Percentiles rank a stretch among this genome's conserved stretches.
phyloP scores from a whole-genome alignment of 2,888 invertebrate genomes.

The Eilema caniola region DNA sequence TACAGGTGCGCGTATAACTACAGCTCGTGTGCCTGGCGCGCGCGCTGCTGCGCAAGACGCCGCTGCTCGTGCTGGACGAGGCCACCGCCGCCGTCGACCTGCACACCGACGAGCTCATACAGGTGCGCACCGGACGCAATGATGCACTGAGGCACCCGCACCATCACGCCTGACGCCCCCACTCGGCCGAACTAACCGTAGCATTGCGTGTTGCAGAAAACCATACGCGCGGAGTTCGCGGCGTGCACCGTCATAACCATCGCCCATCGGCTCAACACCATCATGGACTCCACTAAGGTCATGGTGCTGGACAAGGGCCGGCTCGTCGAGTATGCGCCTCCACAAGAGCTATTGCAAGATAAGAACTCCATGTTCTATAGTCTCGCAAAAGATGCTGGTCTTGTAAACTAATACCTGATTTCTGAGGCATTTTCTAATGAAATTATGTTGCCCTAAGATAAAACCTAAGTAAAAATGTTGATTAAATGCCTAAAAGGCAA shows the following conservation, averaged over 20 bases:
- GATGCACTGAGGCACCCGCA: too few species aligned
- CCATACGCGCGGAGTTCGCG: slow-evolving; percentile 94
- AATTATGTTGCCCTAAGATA: neutral
- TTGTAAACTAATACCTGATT: slow-evolving; percentile 79
- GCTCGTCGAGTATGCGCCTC: slow-evolving; percentile 93
- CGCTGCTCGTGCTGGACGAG: too few species aligned
- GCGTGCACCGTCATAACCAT: slow-evolving; percentile 96
- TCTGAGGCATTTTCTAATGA: neutral
- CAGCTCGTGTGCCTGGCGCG: too few species aligned
- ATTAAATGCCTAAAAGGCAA: too few species aligned
- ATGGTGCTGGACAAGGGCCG: slow-evolving; percentile 93
- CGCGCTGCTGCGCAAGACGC: too few species aligned
- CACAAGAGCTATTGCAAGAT: slow-evolving; percentile 87
- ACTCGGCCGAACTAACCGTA: neutral
- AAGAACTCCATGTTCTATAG: slow-evolving; percentile 88
- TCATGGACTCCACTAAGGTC: slow-evolving; percentile 95
- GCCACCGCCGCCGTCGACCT: too few species aligned
- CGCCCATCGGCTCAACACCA: slow-evolving; percentile 97
- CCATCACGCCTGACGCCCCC: too few species aligned
- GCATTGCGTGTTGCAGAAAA: slow-evolving; percentile 86
- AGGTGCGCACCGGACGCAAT: too few species aligned
- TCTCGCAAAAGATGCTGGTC: slow-evolving; percentile 87
- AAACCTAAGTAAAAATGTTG: neutral
- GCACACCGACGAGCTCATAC: too few species aligned
- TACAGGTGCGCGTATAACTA: slow-evolving; percentile 84